Conservation (phyloP, 2,113 vertebrate genomes). For the Cygnus buccinator region DNA sequence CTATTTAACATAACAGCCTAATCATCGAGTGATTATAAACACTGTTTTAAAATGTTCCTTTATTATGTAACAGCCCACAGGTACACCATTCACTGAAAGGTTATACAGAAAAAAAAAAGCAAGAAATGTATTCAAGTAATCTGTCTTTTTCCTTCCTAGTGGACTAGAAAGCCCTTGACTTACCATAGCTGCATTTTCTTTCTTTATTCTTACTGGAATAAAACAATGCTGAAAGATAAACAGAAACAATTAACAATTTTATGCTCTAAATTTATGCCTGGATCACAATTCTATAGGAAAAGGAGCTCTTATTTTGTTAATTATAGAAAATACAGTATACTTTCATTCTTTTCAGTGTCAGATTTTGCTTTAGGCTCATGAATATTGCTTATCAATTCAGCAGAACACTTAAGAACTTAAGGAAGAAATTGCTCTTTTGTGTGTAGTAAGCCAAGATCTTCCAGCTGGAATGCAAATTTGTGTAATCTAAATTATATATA, state of each 20-base stretch:
- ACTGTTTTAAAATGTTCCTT: background rate
- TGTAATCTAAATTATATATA: background rate
- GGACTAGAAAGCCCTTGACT: constrained; percentile 41
- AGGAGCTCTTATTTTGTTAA: background rate
- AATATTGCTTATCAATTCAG: background rate
- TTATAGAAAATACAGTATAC: background rate
- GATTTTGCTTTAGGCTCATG: background rate
- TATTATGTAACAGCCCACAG: background rate
- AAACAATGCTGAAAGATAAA: constrained; percentile 44
- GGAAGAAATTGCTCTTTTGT: background rate
- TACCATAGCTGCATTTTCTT: constrained; percentile 73
- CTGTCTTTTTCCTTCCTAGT: background rate
- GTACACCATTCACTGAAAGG: background rate
- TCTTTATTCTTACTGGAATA: constrained; percentile 50
- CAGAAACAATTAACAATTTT: constrained; percentile 16
- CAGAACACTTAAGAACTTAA: background rate
- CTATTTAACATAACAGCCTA: background rate
- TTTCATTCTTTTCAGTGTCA: background rate
- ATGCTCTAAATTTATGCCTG: background rate
- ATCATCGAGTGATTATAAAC: background rate
- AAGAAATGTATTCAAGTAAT: background rate
- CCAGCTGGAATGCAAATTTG: background rate
- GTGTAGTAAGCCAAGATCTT: background rate
- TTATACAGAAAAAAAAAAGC: background rate
- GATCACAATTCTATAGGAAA: background rate